Evolutionary conservation across 2,888 invertebrate genomes (phyloP).

Genomic region (Hypsopygia costalis): DNA sequence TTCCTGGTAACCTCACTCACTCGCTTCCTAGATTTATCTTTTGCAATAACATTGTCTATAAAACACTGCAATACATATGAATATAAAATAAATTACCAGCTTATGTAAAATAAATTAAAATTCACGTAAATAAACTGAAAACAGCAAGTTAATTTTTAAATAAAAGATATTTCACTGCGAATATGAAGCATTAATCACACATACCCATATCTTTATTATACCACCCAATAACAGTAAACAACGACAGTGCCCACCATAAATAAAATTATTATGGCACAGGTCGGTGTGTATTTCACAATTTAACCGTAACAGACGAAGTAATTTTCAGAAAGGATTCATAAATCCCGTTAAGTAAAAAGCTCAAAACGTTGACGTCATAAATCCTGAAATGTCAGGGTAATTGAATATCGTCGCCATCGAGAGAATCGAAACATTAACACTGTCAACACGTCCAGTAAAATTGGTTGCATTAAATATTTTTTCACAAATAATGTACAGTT

Average conservation of each 20-base stretch:
- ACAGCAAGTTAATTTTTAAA: no score
- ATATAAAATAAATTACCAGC: no score
- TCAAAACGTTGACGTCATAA: slow-evolving; percentile 16
- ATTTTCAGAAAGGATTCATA: slow-evolving; percentile 9
- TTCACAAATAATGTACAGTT: slow-evolving; percentile 1
- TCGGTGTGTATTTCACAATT: slow-evolving; percentile 10
- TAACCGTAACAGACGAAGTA: slow-evolving; percentile 8
- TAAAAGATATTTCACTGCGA: slow-evolving; percentile 3
- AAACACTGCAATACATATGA: no score
- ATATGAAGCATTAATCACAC: slow-evolving; percentile 8
- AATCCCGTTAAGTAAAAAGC: slow-evolving; percentile 10
- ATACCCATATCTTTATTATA: slow-evolving; percentile 8
- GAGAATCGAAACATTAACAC: slow-evolving; percentile 21
- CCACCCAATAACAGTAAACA: slow-evolving; percentile 8
- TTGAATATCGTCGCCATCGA: slow-evolving; percentile 22
- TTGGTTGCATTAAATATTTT: slow-evolving; percentile 25
- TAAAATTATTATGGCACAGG: slow-evolving; percentile 4
- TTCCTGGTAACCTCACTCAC: no score
- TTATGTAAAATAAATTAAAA: no score
- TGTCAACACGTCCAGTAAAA: slow-evolving; percentile 18
- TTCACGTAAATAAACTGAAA: no score
- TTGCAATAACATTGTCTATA: no score
- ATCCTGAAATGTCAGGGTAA: slow-evolving; percentile 20
- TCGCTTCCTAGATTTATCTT: no score
- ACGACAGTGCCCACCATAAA: slow-evolving; percentile 4